Evolutionary conservation across 2,888 invertebrate genomes (phyloP), one percentile per base, ranked within the genome.

Genomic region (Campoplex capitator): DNA sequence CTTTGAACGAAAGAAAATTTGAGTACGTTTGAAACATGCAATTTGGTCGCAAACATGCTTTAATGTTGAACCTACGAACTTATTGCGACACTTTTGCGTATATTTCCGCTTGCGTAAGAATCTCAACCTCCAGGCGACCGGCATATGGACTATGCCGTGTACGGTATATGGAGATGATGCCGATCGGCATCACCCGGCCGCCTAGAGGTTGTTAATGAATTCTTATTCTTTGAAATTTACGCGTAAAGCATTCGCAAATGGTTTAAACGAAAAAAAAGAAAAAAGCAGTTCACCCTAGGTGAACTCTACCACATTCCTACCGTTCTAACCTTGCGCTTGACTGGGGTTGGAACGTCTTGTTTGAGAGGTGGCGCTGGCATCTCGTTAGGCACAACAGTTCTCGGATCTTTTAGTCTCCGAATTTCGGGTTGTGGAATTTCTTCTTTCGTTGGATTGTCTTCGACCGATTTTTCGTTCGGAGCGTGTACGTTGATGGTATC

Each of bases 321-420:
- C 90, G 90, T 90, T 91, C 92, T 93, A 91, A 94, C 94, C 94
- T 95, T 95, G 91, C 94, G 93, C 89, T 94, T 94, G 83, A 93
- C 91, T 9, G 94, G 93, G 51, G 93, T 88, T 38, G 89, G 90
- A 32, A 88, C 83, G n/a, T 94, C 94, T 8, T 88, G 81, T 88
- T 93, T 94, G 54, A 90, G 83, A 68, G 92, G 87, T 18, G 91
- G 92, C 0, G 92, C 90, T 23, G 93, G 91, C 89, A 92, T 89
- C 75, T 92, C 93, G 74, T 93, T 93, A 4, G 94, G 94, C 48
- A 91, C 91, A 0, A 92, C 93, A 0, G 93, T 94, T 87, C 94
- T 91, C 8, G 94, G 93, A 88, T 93, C 93, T 82, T 93, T 93
- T 6, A 93, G 86, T 78, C 93, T 91, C 56, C 84, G 88, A 7